Base-by-base conservation (phyloP, 2,113 vertebrate genomes). In the Bujurquina vittata region DNA sequence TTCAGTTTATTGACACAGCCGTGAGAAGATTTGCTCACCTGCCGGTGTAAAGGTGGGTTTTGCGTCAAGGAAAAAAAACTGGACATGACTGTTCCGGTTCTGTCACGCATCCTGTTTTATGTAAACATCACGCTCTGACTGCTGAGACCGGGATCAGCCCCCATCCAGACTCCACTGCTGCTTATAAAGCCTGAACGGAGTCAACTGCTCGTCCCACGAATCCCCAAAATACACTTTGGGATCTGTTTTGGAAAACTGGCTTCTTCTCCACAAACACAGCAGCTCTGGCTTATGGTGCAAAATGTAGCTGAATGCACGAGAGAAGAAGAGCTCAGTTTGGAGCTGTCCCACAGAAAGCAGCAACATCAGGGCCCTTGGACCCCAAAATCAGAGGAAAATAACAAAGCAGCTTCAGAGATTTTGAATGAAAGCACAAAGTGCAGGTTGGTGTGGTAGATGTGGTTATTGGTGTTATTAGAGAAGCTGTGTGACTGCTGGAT, bases 21-120 rank as follows among this genome's bases (percentile, higher is more conserved):
- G 62, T 10, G 29, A 72, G n/a, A 49, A 55, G 79, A 26, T 35
- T 35, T n/a, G 17, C 54, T 56, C 43, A 75, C 72, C 20, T 33
- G 69, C 14, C 17, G 15, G 8, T 4, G 20, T 23, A 7, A 55
- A 22, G 4, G 73, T 58, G 52, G 60, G 69, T 17, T 43, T 58
- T 73, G 20, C 35, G n/a, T 83, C 46, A 72, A 52, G 65, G 43
- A 52, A 72, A 72, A 18, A 49, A 72, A 72, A 72, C 54, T 52
- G 67, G 31, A 54, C 67, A 31, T 26, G 46, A 54, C 67, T 72
- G 46, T 72, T 72, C 67, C 46, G 26, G 49, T 31, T 54, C 49
- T 72, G 67, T 72, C 46, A 72, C 26, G 49, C 67, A 0, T 72
- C 46, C 67, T 72, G 67, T 72, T 72, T 49, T 72, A 72, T 72